phyloP scores from a whole-genome alignment of 1,140 invertebrate species.

The fruit fly (Drosophila melanogaster) region DNA sequence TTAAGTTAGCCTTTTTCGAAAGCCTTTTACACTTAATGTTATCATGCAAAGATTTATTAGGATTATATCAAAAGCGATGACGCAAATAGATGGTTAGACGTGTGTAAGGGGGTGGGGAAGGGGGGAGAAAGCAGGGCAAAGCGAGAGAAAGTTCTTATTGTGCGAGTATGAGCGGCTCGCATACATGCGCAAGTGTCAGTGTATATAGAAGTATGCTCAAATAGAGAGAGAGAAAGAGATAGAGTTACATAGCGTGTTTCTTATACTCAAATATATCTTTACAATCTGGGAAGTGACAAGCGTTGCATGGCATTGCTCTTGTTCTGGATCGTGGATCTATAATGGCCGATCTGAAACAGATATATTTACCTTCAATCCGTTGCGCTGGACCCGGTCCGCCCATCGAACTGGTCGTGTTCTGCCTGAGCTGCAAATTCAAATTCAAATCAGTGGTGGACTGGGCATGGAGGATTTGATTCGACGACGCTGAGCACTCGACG shows the following conservation, averaged over 20 bases:
- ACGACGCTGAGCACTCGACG: conserved; percentile 45
- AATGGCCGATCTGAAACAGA: conserved; percentile 19
- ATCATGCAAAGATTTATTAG: background rate
- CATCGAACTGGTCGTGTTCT: conserved; percentile 60
- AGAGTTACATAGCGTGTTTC: conserved; percentile 3
- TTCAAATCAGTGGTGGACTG: conserved; percentile 80
- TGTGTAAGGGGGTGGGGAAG: background rate
- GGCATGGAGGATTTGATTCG: conserved; percentile 67
- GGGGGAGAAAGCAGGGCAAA: conserved; percentile 23
- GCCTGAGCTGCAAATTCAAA: conserved; percentile 80
- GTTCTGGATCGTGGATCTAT: conserved; percentile 7
- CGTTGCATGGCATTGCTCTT: conserved; percentile 34
- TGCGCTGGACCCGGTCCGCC: conserved; percentile 38
- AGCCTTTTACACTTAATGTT: background rate
- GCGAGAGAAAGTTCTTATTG: conserved; percentile 5
- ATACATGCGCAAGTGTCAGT: background rate
- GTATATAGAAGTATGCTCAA: background rate
- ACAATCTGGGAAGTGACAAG: conserved; percentile 23
- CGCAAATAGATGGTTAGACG: background rate
- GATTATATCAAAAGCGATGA: background rate
- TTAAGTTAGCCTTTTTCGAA: too few species aligned
- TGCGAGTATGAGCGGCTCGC: background rate
- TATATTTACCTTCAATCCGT: conserved; percentile 72
- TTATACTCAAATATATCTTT: background rate
- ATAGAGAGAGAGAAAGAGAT: background rate